These are phyloP conservation scores for Oreochromis grahami DNA, from an alignment of 2,797 vertebrate species.

Conservation along the genomic window DNA sequence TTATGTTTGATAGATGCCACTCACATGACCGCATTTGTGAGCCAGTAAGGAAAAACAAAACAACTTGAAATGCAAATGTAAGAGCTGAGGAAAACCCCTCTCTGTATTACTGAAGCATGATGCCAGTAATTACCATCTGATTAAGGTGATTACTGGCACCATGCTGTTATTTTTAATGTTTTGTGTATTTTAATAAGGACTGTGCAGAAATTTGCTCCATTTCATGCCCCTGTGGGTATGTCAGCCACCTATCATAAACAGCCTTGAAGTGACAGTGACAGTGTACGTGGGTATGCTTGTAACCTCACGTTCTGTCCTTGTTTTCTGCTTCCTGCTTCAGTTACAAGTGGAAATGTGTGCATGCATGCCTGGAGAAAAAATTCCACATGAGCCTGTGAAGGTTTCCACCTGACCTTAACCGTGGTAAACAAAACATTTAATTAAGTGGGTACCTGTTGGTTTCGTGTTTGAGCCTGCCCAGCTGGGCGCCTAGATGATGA, in stretches of 20 bases:
- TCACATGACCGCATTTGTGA: not conserved
- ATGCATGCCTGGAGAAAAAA: not conserved
- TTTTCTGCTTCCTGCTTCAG: fast-evolving
- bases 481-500: slow-evolving; percentile 77
- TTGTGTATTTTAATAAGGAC: not conserved
- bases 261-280: not conserved
- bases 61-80: not conserved
- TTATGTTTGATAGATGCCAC: not conserved
- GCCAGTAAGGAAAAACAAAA: not conserved
- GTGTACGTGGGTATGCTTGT: too few species aligned
- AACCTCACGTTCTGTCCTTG: not conserved
- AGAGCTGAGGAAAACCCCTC: not conserved
- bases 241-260: not conserved
- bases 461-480: slow-evolving; percentile 83
- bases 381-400: not conserved
- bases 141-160: not conserved
- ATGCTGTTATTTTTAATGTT: not conserved
- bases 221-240: not conserved
- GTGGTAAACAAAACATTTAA: not conserved
- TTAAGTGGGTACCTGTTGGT: slow-evolving; percentile 77
- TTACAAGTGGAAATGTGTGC: not conserved
- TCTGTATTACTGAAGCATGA: not conserved
- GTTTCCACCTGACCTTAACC: not conserved
- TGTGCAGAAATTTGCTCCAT: not conserved
- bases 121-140: not conserved